phyloP scores from a whole-genome alignment of 2,888 invertebrate genomes.

The Trichopria drosophilae region DNA sequence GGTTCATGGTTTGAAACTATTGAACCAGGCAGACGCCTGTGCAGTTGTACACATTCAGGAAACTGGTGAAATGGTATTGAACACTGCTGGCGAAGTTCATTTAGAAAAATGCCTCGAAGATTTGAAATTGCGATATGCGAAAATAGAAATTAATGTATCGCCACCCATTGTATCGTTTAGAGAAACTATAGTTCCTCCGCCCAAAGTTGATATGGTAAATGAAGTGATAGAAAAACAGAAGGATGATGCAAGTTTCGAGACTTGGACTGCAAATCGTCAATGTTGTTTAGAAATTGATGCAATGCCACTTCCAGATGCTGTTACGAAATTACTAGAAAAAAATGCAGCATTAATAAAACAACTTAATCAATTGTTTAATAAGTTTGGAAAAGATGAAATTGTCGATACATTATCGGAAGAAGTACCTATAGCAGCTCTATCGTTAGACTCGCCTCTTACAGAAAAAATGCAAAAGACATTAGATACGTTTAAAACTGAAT shows the following conservation, averaged over 20 bases:
- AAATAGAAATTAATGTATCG: constrained; percentile 86
- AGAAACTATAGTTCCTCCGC: constrained; percentile 86
- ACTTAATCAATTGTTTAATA: constrained; percentile 61
- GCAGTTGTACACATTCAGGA: constrained; percentile 88
- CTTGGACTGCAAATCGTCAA: constrained; percentile 69
- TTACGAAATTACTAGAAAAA: constrained; percentile 72
- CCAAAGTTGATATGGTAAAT: constrained; percentile 81
- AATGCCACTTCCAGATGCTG: constrained; percentile 72
- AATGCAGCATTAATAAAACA: constrained; percentile 73
- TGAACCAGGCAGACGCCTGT: constrained; percentile 94
- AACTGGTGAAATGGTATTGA: constrained; percentile 91
- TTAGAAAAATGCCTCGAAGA: constrained; percentile 94
- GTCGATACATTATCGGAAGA: no score
- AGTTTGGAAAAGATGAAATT: constrained; percentile 33
- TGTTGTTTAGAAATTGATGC: constrained; percentile 76
- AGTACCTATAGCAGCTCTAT: constrained; percentile 27
- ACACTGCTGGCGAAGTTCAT: constrained; percentile 96
- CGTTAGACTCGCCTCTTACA: constrained; percentile 42
- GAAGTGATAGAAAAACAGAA: constrained; percentile 75
- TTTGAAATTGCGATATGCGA: constrained; percentile 79
- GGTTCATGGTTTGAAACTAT: constrained; percentile 75
- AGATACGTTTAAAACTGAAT: constrained; percentile 61
- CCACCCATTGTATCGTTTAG: constrained; percentile 95
- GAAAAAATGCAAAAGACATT: constrained; percentile 50
- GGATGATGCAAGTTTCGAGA: constrained; percentile 55